Evolutionary conservation across 2,113 vertebrate genomes (phyloP), one percentile per base, ranked within the genome.

Genomic region (Tenebrosternarchus preto): DNA sequence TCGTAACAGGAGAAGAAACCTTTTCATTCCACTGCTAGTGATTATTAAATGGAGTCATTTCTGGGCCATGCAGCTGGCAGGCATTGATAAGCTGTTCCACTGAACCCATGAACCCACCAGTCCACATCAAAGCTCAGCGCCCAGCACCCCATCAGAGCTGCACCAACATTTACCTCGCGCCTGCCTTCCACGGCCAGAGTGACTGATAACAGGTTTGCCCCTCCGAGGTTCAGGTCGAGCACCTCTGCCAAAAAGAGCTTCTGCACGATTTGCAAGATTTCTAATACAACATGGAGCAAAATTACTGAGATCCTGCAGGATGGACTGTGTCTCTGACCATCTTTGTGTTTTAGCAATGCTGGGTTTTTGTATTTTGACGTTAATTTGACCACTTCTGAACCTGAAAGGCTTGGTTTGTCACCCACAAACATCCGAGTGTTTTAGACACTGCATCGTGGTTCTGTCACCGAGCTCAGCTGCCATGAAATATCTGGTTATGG

Each of bases 41-140:
- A 87, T 90, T 50, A 88, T 90, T 90, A 90, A 90, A 91, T 82
- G 82, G 87, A 89, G 86, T 89, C 83, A 89, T 90, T 91, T 87
- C 86, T 88, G 81, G 86, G 73, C 84, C 56, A 22, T 90, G 86
- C 89, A 88, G 90, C 91, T 92, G 92, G 87, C 88, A 86, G 87
- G 78, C 77, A 82, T 80, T 86, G 92, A 92, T 92, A 91, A 92
- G 90, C 73, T 81, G 84, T 88, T 88, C 87, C 82, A 83, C 83
- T 88, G 86, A 89, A 87, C 88, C 87, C 85, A 64, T 86, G 82
- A 89, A 90, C 88, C 80, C 68, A 53, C 70, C 82, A 64, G 86
- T 83, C 86, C 88, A 86, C 81, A 85, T 84, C 77, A 75, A 80
- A 88, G 82, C 80, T 59, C 81, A 77, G 83, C 83, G 77, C 78